Percentiles rank a stretch among this genome's conserved stretches.
Evolutionary conservation across 2,113 vertebrate species (phyloP).

Genomic region (Sterna hirundo): DNA sequence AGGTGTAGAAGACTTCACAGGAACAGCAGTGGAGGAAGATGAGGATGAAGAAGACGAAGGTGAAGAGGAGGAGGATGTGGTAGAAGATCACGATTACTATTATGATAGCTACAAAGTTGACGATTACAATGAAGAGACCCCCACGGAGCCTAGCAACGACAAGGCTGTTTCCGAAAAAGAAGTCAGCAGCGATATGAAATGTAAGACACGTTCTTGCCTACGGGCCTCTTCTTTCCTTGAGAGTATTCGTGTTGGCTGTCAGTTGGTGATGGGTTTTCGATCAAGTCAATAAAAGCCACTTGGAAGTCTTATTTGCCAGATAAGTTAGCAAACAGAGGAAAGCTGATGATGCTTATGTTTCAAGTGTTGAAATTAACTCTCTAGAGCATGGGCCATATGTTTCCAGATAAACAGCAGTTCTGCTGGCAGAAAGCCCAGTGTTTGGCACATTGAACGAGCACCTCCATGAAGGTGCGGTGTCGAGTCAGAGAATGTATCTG

Average conservation of each 20-base stretch:
- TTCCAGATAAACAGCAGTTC: not conserved
- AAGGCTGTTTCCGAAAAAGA: conserved; percentile 76
- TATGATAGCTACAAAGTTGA: conserved; percentile 80
- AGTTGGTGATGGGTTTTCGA: not conserved
- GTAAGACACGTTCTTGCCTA: conserved; percentile 61
- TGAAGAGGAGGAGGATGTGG: conserved; percentile 82
- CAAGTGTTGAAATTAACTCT: not conserved
- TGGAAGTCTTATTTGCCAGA: conserved; percentile 6
- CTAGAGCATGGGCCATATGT: not conserved
- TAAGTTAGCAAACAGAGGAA: conserved; percentile 52
- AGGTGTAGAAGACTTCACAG: conserved; percentile 83
- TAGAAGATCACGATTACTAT: conserved; percentile 84
- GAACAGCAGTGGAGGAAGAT: conserved; percentile 71
- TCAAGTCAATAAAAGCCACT: not conserved
- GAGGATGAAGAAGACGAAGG: conserved; percentile 82
- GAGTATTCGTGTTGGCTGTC: not conserved
- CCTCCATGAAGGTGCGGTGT: not conserved
- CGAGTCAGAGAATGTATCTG: not conserved
- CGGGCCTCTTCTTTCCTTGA: not conserved
- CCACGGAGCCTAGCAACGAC: conserved; percentile 59
- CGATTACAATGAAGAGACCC: conserved; percentile 79
- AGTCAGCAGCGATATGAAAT: conserved; percentile 87
- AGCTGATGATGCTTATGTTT: not conserved
- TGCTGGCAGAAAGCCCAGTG: not conserved
- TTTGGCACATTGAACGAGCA: not conserved